These are phyloP conservation scores for Chaitophorus viminalis DNA, from an alignment of 2,888 invertebrate species.

Conservation along the genomic window DNA sequence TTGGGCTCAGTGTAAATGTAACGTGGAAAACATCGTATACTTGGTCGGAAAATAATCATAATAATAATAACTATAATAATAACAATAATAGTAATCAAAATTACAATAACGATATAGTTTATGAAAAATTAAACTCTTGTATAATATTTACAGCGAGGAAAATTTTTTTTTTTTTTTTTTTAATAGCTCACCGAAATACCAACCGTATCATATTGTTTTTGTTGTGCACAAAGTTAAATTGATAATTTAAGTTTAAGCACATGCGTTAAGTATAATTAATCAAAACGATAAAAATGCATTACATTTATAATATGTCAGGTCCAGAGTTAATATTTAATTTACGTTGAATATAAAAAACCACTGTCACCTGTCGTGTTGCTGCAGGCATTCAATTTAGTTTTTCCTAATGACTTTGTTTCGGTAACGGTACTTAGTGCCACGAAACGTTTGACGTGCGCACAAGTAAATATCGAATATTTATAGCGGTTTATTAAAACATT, in stretches of 20 bases:
- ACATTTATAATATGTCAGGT: neutral
- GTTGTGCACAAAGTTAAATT: neutral
- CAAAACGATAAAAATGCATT: neutral
- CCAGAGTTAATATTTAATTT: neutral
- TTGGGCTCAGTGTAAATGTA: slow-evolving; percentile 25
- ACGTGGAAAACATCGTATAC: slow-evolving; percentile 48
- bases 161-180: neutral
- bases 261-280: neutral
- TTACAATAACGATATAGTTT: neutral
- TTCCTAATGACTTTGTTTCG: too few species aligned
- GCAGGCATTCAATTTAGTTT: too few species aligned
- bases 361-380: too few species aligned
- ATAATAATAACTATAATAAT: neutral
- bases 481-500: neutral
- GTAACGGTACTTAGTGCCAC: too few species aligned
- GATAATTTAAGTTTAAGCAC: neutral
- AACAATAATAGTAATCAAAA: neutral
- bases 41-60: slow-evolving; percentile 42
- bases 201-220: neutral
- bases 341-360: neutral
- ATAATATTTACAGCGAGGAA: too few species aligned
- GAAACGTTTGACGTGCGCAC: too few species aligned
- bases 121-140: neutral
- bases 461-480: too few species aligned
- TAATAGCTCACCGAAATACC: neutral